Base-by-base conservation (phyloP, 2,113 vertebrate genomes). In the Dipodomys stephensi region DNA sequence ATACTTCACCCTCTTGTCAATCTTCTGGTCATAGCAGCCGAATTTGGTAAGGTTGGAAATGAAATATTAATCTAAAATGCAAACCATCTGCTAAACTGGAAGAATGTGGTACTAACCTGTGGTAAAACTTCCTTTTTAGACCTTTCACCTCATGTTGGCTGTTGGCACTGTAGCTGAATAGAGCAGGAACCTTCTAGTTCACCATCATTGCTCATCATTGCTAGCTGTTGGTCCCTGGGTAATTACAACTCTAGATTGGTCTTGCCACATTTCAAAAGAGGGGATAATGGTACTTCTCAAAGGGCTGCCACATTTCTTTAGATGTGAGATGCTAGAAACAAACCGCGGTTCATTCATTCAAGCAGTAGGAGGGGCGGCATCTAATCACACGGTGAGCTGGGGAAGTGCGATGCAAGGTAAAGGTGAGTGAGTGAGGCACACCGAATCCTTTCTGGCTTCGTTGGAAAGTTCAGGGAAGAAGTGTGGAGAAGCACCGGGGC, bases 1-100 rank as follows among this genome's bases (percentile, higher is more conserved):
- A 28, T 82, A 30, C 64, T 90, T 90, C 72, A 62, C 32, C 84
- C 10, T 74, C 22, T 69, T 81, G 92, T 95, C 93, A 88, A 90
- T 94, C 88, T 85, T 76, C 76, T 16, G 68, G 80, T 92, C 53
- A 80, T 2, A 23, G 53, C 60, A 53, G 44, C 64, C 86, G 28
- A 28, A 49, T 44, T 35, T 89, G 64, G 39, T 87, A 91, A 82
- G 84, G 80, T 44, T 27, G 46, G 71, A 44, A 72, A 67, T 23
- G 15, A 67, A 35, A 44, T 85, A 68, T 83, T 83, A 83, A 93
- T 76, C 46, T 83, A 53, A 84, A 94, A 86, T 46, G 18, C 3
- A 82, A 46, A 2, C 3, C 67, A 67, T 20, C 8, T n/a, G 46
- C 2, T 44, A 22, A 73, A 68, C 32, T 35, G 23, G 27, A 85